phyloP scores from a whole-genome alignment of 2,888 invertebrate genomes.

The Hymenopus coronatus region DNA sequence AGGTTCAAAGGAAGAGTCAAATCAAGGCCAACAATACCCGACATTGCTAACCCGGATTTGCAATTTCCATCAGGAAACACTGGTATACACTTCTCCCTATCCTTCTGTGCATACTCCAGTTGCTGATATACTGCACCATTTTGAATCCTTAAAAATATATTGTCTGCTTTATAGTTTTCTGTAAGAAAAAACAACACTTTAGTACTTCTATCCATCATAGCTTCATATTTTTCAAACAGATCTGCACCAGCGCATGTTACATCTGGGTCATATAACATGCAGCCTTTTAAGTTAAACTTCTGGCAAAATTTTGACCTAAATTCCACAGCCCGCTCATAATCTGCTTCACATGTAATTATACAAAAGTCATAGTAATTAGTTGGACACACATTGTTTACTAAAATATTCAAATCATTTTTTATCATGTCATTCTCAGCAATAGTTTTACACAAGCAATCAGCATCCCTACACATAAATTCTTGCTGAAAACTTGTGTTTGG shows the following conservation, averaged over 20 bases:
- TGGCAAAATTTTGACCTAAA: constrained; percentile 2
- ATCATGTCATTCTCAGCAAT: neutral
- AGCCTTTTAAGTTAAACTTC: neutral
- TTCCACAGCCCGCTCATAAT: neutral
- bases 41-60: neutral
- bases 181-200: constrained; percentile 12
- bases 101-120: neutral
- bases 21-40: constrained; percentile 6
- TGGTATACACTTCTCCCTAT: constrained; percentile 6
- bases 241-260: neutral
- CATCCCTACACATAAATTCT: neutral
- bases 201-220: constrained; percentile 10
- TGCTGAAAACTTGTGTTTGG: neutral
- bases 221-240: constrained; percentile 7
- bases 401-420: neutral
- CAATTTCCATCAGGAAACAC: constrained; percentile 2
- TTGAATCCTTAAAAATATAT: neutral
- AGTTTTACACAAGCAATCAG: neutral
- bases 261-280: neutral
- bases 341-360: neutral
- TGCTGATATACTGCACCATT: constrained; percentile 14
- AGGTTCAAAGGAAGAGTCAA: neutral
- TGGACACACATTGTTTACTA: neutral
- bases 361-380: constrained; percentile 4
- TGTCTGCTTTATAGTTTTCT: constrained; percentile 3